Evolutionary conservation across 1,140 invertebrate genomes (phyloP), one percentile per base, ranked within the genome.

Genomic region (Drosophila pseudoananassae): DNA sequence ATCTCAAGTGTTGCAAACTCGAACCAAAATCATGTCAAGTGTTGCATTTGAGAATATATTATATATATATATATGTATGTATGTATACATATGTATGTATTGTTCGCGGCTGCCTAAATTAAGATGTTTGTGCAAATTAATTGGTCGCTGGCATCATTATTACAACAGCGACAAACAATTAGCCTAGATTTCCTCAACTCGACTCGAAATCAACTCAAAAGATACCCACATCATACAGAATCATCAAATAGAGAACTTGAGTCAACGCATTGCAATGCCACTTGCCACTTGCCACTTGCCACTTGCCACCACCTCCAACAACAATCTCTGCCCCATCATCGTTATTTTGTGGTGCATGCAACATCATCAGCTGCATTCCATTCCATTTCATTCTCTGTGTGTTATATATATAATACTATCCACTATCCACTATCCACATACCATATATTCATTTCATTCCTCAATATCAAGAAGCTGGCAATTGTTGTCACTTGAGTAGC

Each of bases 81-180:
- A 20, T 20, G 0, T 20, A 3, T 3, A 38, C 10, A 14, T 10
- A 46, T 15, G 40, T 43, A 3, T 6, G 12, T 15, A 3, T 14
- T 6, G 6, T 43, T 15, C 33, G 65, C 61, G 49, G 68, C 70
- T 82, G 66, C 73, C 68, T 89, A 88, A 83, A 89, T 88, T 88
- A 89, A 88, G 83, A 88, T 88, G 84, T 89, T 88, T 88, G 83
- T 88, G 83, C 84, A 88, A 88, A 88, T 88, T 88, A 88, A 88
- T 88, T 88, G 84, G 84, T 79, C 76, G 84, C 83, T 88, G 83
- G 83, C 83, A 88, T 88, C 76, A 88, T 89, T 88, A 88, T 79
- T 88, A 88, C 79, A 88, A 71, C 78, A 88, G 83, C 84, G 83
- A 88, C 83, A 88, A 88, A 89, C 83, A 88, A 88, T 88, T 88